Evolutionary conservation across 2,797 vertebrate genomes (phyloP).

Genomic region (Hephaestus fuliginosus): DNA sequence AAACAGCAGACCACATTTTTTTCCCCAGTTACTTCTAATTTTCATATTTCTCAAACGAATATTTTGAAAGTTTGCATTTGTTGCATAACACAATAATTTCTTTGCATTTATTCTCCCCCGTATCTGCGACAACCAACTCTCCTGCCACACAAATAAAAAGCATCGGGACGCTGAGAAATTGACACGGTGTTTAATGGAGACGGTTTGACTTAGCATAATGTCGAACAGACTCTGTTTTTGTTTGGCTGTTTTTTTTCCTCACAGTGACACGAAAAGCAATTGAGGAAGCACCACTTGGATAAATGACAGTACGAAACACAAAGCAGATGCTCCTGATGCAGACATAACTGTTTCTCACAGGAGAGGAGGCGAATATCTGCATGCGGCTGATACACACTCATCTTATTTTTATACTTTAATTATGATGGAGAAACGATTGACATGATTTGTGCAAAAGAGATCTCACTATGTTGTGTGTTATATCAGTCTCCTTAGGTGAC

Average conservation of each 20-base stretch:
- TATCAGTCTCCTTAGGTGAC: not conserved
- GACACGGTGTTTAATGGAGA: not conserved
- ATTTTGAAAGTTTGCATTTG: not conserved
- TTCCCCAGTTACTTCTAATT: not conserved
- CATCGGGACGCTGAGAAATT: not conserved
- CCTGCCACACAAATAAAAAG: not conserved
- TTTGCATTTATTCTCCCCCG: not conserved
- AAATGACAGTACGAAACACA: not conserved
- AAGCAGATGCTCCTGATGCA: not conserved
- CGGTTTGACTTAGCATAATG: not conserved
- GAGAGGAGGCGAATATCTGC: not conserved
- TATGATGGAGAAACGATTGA: too few relatives aligned
- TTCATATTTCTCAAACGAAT: not conserved
- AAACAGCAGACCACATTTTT: not conserved
- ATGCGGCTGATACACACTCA: not conserved
- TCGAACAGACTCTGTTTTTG: slow-evolving; percentile 4
- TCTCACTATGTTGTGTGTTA: not conserved
- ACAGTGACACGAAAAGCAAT: not conserved
- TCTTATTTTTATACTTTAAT: not conserved
- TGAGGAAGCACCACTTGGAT: not conserved
- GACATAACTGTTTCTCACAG: not conserved
- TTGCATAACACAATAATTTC: not conserved
- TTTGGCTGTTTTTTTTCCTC: not conserved
- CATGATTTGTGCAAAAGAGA: not conserved
- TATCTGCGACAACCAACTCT: not conserved